These are phyloP conservation scores for Penaeus vannamei DNA, from an alignment of 1,140 invertebrate genomes.

Conservation along the genomic window DNA sequence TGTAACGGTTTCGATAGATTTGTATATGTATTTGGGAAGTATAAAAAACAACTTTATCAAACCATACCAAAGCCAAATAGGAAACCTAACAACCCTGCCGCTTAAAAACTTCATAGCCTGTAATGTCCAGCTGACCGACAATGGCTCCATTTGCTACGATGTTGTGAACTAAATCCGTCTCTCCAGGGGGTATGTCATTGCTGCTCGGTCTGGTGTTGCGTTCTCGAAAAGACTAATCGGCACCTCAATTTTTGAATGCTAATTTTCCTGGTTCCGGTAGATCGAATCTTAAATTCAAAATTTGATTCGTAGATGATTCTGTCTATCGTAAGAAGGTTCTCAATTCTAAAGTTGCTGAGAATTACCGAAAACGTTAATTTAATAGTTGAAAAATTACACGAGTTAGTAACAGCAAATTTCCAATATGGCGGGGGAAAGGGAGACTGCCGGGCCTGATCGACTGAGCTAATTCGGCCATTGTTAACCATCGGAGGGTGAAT, in stretches of 20 bases:
- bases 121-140: conserved; percentile 37
- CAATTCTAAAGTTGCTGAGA: too few relatives aligned
- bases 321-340: too few relatives aligned
- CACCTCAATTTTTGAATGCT: too few relatives aligned
- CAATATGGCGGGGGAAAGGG: conserved; percentile 12
- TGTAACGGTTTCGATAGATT: not conserved
- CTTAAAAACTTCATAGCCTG: not conserved
- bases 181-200: not conserved
- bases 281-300: too few relatives aligned
- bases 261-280: too few relatives aligned
- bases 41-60: too few relatives aligned
- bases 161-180: conserved; percentile 27
- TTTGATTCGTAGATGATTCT: too few relatives aligned
- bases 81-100: too few relatives aligned
- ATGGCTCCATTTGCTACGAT: conserved; percentile 50
- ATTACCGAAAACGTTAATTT: too few relatives aligned
- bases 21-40: not conserved
- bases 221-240: too few relatives aligned
- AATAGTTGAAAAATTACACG: not conserved
- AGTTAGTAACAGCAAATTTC: conserved; percentile 34
- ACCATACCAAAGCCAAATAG: too few relatives aligned
- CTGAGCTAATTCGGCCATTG: conserved; percentile 62
- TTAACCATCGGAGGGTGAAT: conserved; percentile 64
- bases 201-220: not conserved
- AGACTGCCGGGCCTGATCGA: not conserved